Evolutionary conservation across 2,797 vertebrate genomes (phyloP).

Genomic region (Propithecus perrieri): DNA sequence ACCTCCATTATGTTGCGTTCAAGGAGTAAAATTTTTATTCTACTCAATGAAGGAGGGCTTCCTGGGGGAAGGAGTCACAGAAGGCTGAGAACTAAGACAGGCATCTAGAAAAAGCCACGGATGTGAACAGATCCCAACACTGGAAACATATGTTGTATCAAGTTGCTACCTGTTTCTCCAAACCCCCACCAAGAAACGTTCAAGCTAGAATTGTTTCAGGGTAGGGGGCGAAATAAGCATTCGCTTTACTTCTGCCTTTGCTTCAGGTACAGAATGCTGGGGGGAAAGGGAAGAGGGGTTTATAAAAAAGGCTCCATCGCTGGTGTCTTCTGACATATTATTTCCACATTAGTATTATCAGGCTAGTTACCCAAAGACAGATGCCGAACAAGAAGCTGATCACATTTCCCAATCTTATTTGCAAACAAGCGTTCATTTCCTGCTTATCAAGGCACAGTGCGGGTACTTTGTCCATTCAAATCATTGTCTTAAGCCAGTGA

Average conservation of each 20-base stretch:
- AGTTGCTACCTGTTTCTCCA: not conserved
- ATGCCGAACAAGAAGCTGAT: slow-evolving; percentile 66
- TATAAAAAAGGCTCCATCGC: too few relatives aligned
- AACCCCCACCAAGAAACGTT: not conserved
- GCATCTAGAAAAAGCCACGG: not conserved
- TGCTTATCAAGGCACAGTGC: slow-evolving; percentile 65
- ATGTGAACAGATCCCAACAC: not conserved
- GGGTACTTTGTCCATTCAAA: slow-evolving; percentile 83
- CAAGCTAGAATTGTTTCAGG: not conserved
- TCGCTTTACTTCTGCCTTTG: not conserved
- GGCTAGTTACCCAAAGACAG: slow-evolving; percentile 50
- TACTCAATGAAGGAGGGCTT: not conserved
- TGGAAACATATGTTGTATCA: not conserved
- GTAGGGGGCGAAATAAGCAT: not conserved
- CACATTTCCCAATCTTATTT: slow-evolving; percentile 76
- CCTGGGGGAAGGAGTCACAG: not conserved
- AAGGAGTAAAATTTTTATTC: not conserved
- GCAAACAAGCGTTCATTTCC: slow-evolving; percentile 81
- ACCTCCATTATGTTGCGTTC: not conserved
- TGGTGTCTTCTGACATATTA: not conserved
- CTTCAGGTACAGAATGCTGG: not conserved
- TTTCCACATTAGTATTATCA: not conserved
- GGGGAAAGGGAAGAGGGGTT: fast-evolving
- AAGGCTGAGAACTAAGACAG: not conserved
- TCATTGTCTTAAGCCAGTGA: slow-evolving; percentile 79